Conservation (phyloP, 2,888 invertebrate species). For the Conus canariensis region DNA sequence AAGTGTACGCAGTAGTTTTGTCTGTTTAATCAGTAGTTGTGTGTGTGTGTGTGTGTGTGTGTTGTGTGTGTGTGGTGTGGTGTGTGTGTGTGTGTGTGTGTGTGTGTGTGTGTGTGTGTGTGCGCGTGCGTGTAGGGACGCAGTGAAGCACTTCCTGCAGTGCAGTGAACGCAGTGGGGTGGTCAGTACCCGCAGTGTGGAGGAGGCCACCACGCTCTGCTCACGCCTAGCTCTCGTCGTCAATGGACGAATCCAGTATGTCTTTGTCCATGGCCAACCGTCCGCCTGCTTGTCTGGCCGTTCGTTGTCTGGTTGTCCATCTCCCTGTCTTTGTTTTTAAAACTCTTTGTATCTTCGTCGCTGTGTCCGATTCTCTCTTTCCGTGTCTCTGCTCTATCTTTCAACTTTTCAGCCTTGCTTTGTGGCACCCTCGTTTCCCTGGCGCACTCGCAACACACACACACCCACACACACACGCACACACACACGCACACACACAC, state of each 20-base stretch:
- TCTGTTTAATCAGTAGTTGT: background rate
- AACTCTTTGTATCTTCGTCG: background rate
- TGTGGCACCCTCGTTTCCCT: no score
- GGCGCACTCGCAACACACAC: no score
- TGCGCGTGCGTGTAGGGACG: constrained; percentile 23
- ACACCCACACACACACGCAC: no score
- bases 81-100: background rate
- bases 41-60: background rate
- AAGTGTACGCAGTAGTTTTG: background rate
- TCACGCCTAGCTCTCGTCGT: constrained; percentile 35
- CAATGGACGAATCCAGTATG: constrained; percentile 33
- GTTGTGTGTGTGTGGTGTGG: background rate
- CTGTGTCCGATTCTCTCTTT: background rate
- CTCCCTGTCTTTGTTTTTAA: background rate
- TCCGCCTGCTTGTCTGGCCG: background rate
- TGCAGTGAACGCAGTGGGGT: background rate
- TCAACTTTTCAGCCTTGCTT: background rate
- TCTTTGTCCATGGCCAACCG: background rate
- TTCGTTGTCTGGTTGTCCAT: background rate
- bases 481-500: background rate
- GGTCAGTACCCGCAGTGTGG: constrained; percentile 36
- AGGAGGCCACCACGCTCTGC: constrained; percentile 31
- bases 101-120: background rate
- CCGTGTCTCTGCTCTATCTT: background rate
- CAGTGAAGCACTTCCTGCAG: constrained; percentile 21